phyloP scores from a whole-genome alignment of 2,797 vertebrate species.

The Acanthurus tractus region DNA sequence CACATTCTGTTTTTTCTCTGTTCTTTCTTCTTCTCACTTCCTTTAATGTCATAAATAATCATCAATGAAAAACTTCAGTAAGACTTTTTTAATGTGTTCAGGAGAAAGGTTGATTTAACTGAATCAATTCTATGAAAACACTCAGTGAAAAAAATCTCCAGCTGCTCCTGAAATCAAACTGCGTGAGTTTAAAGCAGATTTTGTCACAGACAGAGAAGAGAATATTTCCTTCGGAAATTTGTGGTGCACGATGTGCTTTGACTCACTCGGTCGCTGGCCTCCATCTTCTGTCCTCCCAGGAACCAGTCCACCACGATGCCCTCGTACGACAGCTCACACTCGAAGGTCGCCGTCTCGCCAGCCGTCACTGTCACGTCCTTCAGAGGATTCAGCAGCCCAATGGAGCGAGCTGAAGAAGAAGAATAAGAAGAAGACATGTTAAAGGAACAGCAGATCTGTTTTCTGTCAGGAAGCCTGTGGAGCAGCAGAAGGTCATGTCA shows the following conservation, averaged over 20 bases:
- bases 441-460: background rate
- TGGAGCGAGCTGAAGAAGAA: conserved; percentile 90
- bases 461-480: background rate
- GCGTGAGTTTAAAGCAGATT: too few species aligned
- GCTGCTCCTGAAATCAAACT: too few species aligned
- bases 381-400: conserved; percentile 90
- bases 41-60: too few species aligned
- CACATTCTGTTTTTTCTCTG: too few species aligned
- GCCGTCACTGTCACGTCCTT: conserved; percentile 96
- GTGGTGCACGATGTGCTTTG: conserved; percentile 5
- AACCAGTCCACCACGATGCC: conserved; percentile 95
- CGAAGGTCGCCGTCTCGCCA: conserved; percentile 95
- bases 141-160: too few species aligned
- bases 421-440: conserved; percentile 38
- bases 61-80: too few species aligned
- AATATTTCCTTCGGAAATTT: background rate
- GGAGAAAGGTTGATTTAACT: too few species aligned
- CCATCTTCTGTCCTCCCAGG: conserved; percentile 91
- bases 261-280: conserved; percentile 93
- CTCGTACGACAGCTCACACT: conserved; percentile 97
- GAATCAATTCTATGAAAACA: too few species aligned
- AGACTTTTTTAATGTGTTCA: too few species aligned
- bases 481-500: conserved; percentile 68
- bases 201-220: background rate
- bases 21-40: too few species aligned